A percentile compares a stretch with the other conserved stretches of the same genome.
Evolutionary conservation across 2,888 invertebrate genomes (phyloP).

Genomic region (Leucophenga maculata): DNA sequence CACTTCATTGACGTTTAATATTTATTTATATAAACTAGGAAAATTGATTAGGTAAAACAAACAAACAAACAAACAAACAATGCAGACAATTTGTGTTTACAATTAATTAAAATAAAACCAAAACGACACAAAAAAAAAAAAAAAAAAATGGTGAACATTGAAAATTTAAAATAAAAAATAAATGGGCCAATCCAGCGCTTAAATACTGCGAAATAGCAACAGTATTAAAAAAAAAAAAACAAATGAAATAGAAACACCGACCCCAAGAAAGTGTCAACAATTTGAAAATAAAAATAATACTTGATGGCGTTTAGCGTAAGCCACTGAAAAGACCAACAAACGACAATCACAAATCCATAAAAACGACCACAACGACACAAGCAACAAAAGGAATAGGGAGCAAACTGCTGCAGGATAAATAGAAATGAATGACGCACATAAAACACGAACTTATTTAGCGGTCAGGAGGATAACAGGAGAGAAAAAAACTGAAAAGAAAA

Average conservation of each 20-base stretch:
- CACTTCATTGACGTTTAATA: too few species aligned
- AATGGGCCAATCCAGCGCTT: too few species aligned
- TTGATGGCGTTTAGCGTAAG: slow-evolving; percentile 14
- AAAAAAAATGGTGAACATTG: too few species aligned
- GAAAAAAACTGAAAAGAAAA: neutral
- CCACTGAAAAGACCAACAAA: slow-evolving; percentile 9
- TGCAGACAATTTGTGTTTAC: too few species aligned
- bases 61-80: too few species aligned
- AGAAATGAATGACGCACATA: neutral
- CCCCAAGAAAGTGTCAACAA: neutral
- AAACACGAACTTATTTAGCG: slow-evolving; percentile 8
- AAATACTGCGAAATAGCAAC: neutral
- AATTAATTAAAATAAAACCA: too few species aligned
- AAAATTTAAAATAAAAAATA: too few species aligned
- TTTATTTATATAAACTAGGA: too few species aligned
- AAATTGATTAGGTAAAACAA: too few species aligned
- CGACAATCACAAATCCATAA: slow-evolving; percentile 15
- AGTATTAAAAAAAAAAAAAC: neutral
- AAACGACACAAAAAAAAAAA: too few species aligned
- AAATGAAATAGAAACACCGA: neutral
- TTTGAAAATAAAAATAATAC: neutral
- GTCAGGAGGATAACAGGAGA: neutral
- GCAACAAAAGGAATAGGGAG: neutral
- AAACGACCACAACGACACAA: neutral
- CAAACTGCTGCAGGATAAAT: neutral